These are phyloP conservation scores for Apistogramma diplotaenia DNA, from an alignment of 2,113 vertebrate species.

Conservation along the genomic window DNA sequence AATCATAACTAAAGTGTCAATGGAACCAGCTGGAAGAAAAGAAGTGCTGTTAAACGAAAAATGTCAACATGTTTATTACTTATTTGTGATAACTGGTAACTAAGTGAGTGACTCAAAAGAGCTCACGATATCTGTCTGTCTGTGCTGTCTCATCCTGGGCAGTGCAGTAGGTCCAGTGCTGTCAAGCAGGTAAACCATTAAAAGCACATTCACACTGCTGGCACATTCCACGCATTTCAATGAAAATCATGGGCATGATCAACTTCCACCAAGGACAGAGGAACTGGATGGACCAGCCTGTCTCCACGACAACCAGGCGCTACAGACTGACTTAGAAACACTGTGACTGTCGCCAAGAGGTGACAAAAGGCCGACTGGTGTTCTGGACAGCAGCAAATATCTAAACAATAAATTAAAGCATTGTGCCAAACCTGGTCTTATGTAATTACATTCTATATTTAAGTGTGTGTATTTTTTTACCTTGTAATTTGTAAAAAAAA, in stretches of 20 bases:
- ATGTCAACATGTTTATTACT: not conserved
- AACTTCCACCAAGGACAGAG: constrained; percentile 9
- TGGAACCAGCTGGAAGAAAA: not conserved
- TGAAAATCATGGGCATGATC: not conserved
- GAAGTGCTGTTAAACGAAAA: not conserved
- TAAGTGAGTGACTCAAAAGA: not conserved
- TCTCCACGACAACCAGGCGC: constrained; percentile 31
- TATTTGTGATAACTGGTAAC: not conserved
- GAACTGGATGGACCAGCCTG: constrained; percentile 67
- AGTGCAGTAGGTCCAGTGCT: not conserved
- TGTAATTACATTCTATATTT: not conserved
- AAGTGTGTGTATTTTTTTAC: not conserved
- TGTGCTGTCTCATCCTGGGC: not conserved
- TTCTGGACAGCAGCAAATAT: not conserved
- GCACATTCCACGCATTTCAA: constrained; percentile 63
- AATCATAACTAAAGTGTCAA: not conserved
- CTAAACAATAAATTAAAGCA: not conserved
- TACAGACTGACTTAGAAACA: constrained; percentile 10
- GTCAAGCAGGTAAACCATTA: not conserved
- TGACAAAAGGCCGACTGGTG: not conserved
- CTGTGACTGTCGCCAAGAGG: not conserved
- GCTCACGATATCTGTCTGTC: not conserved
- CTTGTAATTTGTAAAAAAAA: not conserved
- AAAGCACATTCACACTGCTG: not conserved
- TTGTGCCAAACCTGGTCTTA: not conserved